Evolutionary conservation across 2,888 invertebrate species (phyloP), one percentile per base, ranked within the genome.

Genomic region (Protodeltote pygarga): DNA sequence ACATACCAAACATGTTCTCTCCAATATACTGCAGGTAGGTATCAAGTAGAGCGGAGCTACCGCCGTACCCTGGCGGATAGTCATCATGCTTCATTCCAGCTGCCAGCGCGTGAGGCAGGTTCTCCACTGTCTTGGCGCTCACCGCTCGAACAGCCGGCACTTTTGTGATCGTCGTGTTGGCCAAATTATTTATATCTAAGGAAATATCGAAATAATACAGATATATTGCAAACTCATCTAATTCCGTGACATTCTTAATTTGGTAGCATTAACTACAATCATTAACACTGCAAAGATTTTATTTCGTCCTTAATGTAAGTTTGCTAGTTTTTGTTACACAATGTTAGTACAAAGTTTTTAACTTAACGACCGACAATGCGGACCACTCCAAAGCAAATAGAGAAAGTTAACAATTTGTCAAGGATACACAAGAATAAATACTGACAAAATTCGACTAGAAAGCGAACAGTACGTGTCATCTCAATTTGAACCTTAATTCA

Each of bases 21-120:
- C 96, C 96, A 73, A 97, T 97, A 74, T 97, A 95, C 82, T 97
- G 97, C 52, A 97, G 93, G 81, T 97, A 97, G 8, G 97, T 97
- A 83, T 97, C 97, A 52, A 97, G 88, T 44, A 97, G 93, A 2
- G 97, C 96, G 3, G 96, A 96, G 28, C 96, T 94, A 37, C 95
- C 94, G 15, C 95, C 94, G 51, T 95, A 93, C 3, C 94, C 94
- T 6, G 94, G 95, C 21, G 95, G 95, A 77, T 95, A 95, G 29
- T 93, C 93, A 50, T 96, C 95, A 57, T 95, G 95, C 66, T 93
- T 94, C 62, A 95, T 93, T 38, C 92, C 94, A 13, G 87, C 84
- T 33, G 92, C 92, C 59, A 95, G 83, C 45, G 94, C 93, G 75
- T 95, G 95, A 3, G 93, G 92, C 29, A 92, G 79, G 31, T 92